phyloP scores from a whole-genome alignment of 92 coral and sea anemone genomes.

The Palythoa grandiflora region DNA sequence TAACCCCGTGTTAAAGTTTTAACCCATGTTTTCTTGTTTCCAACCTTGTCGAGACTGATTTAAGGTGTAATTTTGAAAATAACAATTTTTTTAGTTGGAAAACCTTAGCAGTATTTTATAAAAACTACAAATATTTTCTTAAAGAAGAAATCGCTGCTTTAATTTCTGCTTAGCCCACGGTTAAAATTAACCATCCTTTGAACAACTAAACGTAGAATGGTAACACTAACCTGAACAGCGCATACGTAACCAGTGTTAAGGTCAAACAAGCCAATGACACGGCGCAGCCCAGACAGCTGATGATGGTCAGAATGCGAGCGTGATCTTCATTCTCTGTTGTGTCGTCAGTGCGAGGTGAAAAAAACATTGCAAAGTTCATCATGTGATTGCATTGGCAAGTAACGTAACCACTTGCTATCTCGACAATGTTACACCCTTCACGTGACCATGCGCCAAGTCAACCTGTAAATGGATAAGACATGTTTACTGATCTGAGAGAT shows the following conservation, averaged over 20 bases:
- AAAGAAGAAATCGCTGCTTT: too few relatives aligned
- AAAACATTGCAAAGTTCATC: conserved; percentile 82
- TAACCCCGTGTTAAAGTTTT: too few relatives aligned
- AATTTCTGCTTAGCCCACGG: too few relatives aligned
- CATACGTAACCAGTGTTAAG: conserved; percentile 53
- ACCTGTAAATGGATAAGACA: conserved; percentile 7
- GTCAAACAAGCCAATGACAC: conserved; percentile 39
- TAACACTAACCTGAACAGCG: conserved; percentile 49
- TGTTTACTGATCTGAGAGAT: too few relatives aligned
- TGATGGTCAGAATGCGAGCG: conserved; percentile 23
- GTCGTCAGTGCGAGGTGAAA: conserved; percentile 62
- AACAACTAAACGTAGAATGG: too few relatives aligned
- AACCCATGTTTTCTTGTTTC: too few relatives aligned
- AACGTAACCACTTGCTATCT: conserved; percentile 45
- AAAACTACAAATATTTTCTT: too few relatives aligned
- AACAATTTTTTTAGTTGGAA: too few relatives aligned
- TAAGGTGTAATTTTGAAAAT: too few relatives aligned
- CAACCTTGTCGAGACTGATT: too few relatives aligned
- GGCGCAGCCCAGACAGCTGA: conserved; percentile 61
- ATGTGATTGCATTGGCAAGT: conserved; percentile 79
- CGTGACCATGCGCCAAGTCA: conserved; percentile 65
- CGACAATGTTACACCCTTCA: conserved; percentile 49
- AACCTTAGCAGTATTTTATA: too few relatives aligned
- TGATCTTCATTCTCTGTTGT: background rate
- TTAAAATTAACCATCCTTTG: too few relatives aligned